Conservation (phyloP, 2,113 vertebrate species). For the Myxocyprinus asiaticus region DNA sequence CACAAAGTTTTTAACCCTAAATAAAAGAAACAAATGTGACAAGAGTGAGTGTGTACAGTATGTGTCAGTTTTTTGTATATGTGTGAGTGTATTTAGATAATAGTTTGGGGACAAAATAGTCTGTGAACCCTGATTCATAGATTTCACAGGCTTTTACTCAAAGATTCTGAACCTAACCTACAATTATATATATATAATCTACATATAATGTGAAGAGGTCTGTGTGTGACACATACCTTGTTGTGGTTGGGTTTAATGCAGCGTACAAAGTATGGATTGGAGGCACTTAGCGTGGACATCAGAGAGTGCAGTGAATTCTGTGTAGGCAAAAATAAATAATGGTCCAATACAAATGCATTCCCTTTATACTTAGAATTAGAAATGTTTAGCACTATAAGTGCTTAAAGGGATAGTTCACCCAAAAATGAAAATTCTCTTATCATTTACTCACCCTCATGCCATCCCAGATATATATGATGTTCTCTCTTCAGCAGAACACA, state of each 20-base stretch:
- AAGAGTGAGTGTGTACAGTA: neutral
- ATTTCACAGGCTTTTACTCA: no score
- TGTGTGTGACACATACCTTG: conserved; percentile 80
- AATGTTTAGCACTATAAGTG: neutral
- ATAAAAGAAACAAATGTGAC: neutral
- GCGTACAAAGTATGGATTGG: conserved; percentile 92
- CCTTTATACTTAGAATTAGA: neutral
- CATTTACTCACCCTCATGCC: no score
- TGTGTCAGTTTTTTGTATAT: neutral
- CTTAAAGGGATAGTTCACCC: neutral
- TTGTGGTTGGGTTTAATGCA: conserved; percentile 95
- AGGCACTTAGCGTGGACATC: conserved; percentile 89
- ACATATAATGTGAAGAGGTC: neutral
- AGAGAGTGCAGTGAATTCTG: conserved; percentile 87
- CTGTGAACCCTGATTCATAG: no score
- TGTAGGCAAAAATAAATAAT: neutral
- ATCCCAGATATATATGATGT: no score
- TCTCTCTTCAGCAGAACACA: no score
- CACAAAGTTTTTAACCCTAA: neutral
- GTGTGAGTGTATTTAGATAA: neutral
- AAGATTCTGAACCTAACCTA: neutral
- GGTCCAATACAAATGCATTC: neutral
- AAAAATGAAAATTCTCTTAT: no score
- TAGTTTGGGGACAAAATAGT: neutral
- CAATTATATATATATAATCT: neutral